Base-by-base conservation (phyloP, 2,797 vertebrate species). In the Loris lydekkerianus region DNA sequence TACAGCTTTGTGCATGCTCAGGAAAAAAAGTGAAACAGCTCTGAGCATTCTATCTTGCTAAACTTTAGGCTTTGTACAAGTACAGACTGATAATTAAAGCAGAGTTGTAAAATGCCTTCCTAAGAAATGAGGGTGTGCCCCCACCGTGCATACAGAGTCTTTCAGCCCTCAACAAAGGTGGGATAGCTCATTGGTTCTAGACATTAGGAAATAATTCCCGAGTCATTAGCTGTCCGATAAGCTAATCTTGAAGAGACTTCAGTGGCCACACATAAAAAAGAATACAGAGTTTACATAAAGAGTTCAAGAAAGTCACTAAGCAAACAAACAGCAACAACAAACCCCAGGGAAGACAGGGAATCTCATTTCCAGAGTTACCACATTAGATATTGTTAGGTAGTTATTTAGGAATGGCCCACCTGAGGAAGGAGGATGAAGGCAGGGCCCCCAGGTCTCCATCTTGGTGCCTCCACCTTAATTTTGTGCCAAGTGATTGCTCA, bases 211-310 rank as follows among this genome's bases (percentile, higher is more conserved):
- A 92, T 34, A 83, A 76, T 4, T 60, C 20, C n/a, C n/a, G 17
- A 46, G 72, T 46, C 89, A 72, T 82, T 90, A 60, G n/a, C 11
- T 86, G 65, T 10, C 29, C 43, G 8, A 13, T 65, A 81, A 49
- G 13, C 31, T 82, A 82, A 31, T 15, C 67, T 37, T 69, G 31
- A 27, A 94, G 31, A 34, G 56, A 92, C 18, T 40, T 83, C 58
- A 60, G 27, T 60, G 70, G 40, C 37, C 31, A 89, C 46, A 96
- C 43, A 43, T 77, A 61, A 90, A 20, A 73, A 89, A 80, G 43
- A 21, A 85, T 29, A 78, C 17, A 82, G 18, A 61, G 40, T 60
- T 67, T 76, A 70, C 43, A 89, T 17, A 25, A 83, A 65, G 10
- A 77, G 58, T 78, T 58, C 46, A 49, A 49, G 9, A 56, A 77